Evolutionary conservation across 1,140 invertebrate species (phyloP).

Genomic region (Bombus vancouverensis): DNA sequence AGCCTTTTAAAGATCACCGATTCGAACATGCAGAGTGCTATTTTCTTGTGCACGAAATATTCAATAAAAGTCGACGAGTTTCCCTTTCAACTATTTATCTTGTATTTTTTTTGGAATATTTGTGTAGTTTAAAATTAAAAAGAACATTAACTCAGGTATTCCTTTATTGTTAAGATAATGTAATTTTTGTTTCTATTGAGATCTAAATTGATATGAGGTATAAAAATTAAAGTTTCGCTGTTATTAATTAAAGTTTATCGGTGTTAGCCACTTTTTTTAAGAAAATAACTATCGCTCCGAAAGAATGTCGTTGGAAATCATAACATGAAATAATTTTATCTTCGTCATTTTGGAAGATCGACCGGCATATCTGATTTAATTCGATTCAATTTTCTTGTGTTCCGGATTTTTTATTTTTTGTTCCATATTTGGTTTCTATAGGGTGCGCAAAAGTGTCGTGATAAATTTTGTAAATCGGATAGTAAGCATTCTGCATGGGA

Average conservation of each 20-base stretch:
- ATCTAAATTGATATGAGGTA: too few species aligned
- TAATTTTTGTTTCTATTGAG: not conserved
- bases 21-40: not conserved
- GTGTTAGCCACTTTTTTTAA: too few species aligned
- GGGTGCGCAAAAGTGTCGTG: not conserved
- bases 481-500: not conserved
- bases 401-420: not conserved
- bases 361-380: too few species aligned
- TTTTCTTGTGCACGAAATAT: not conserved
- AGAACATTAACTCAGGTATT: too few species aligned
- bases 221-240: too few species aligned
- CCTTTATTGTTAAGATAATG: not conserved
- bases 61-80: not conserved
- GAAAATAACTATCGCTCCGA: too few species aligned
- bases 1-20: slow-evolving; percentile 36
- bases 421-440: not conserved
- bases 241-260: too few species aligned
- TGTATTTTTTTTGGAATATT: accelerated
- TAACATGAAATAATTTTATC: too few species aligned
- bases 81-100: not conserved
- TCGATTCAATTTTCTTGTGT: too few species aligned
- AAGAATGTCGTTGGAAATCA: too few species aligned
- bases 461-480: too few species aligned
- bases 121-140: not conserved
- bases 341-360: too few species aligned